Evolutionary conservation across 2,113 vertebrate species (phyloP).

Genomic region (Ramphastos sulfuratus): DNA sequence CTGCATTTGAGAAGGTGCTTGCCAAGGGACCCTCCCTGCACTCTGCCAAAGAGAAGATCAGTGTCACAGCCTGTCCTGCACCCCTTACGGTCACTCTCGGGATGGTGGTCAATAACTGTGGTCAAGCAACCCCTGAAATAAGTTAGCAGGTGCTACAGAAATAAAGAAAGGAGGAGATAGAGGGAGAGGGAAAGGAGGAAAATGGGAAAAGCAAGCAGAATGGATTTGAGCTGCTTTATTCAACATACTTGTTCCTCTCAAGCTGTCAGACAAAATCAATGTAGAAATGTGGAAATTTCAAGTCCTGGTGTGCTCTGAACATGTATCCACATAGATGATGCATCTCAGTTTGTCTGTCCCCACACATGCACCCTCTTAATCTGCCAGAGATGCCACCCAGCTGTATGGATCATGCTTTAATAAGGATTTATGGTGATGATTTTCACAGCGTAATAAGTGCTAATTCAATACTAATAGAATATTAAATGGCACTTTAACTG

Average conservation of each 20-base stretch:
- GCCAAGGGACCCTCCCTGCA: background rate
- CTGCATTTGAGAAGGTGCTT: rapidly evolving
- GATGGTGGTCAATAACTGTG: background rate
- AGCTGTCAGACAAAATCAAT: conserved; percentile 51
- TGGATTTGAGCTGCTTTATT: conserved; percentile 1
- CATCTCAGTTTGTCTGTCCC: background rate
- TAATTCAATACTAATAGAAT: conserved; percentile 66
- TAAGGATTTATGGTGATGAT: conserved; percentile 65
- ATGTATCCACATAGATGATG: background rate
- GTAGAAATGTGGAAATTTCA: conserved; percentile 23
- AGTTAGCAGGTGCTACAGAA: background rate
- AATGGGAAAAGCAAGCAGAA: background rate
- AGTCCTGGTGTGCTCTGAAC: background rate
- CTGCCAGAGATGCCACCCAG: conserved; percentile 45
- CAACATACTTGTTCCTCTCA: conserved; percentile 8
- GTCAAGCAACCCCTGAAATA: background rate
- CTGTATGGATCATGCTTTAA: conserved; percentile 47
- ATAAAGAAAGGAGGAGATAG: background rate
- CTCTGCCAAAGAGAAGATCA: background rate
- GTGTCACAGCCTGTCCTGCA: background rate
- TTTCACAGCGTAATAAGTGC: conserved; percentile 63
- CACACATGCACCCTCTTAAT: background rate
- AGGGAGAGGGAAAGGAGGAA: background rate
- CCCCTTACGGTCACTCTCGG: background rate
- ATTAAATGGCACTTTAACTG: conserved; percentile 61